Evolutionary conservation across 2,888 invertebrate species (phyloP).

Genomic region (Coelinius sp.): DNA sequence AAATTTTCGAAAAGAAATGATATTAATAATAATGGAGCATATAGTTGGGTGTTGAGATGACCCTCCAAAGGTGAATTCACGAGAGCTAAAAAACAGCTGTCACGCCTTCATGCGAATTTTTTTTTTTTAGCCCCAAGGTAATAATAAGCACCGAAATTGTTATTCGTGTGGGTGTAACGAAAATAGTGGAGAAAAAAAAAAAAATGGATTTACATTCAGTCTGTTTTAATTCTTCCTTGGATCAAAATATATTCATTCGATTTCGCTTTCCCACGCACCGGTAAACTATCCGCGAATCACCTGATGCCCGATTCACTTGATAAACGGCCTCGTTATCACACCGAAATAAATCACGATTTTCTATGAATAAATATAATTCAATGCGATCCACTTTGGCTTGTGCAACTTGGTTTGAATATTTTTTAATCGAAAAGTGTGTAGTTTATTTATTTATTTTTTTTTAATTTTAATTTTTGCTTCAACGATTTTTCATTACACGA

Average conservation of each 20-base stretch:
- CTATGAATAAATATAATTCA: constrained; percentile 39
- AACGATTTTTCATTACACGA: constrained; percentile 42
- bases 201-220: neutral
- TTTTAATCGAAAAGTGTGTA: constrained; percentile 38
- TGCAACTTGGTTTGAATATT: constrained; percentile 24
- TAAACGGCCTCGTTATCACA: constrained; percentile 41
- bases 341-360: constrained; percentile 37
- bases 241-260: constrained; percentile 8
- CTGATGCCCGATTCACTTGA: constrained; percentile 35
- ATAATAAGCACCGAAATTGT: no score
- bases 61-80: no score
- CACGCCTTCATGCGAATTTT: no score
- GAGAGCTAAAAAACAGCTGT: no score
- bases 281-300: constrained; percentile 21
- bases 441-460: constrained; percentile 29
- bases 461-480: constrained; percentile 25
- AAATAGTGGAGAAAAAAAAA: neutral
- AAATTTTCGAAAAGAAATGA: no score
- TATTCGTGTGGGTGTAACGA: no score
- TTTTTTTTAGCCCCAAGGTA: neutral
- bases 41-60: no score
- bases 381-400: neutral
- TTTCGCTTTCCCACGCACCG: constrained; percentile 33
- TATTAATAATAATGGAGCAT: no score
- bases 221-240: neutral